Base-by-base conservation (phyloP, 2,113 vertebrate genomes). In the Hypomesus transpacificus region DNA sequence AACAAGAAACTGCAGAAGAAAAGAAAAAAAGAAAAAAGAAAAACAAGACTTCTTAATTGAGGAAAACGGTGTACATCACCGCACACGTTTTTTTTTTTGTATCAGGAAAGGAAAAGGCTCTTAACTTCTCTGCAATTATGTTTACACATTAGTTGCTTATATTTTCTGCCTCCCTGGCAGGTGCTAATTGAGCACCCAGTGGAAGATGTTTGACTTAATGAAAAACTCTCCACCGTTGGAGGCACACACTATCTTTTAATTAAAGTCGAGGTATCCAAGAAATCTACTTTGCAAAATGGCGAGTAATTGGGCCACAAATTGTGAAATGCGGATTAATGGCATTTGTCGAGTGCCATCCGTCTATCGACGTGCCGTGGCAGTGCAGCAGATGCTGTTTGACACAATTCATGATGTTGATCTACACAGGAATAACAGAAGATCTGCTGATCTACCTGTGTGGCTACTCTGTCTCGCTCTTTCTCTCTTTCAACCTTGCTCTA, bases 151-250 rank as follows among this genome's bases (percentile, higher is more conserved):
- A 26, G 62, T 81, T 75, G 70, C 78, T 78, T 69, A 78, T 78
- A 82, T 79, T 75, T 75, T 54, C 68, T 80, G 76, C 59, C 50
- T 75, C 65, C 78, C 70, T 80, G 67, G 65, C 73, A 78, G 74
- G 78, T 82, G 75, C 76, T 87, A 90, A 90, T 87, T 87, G 82
- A 87, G 79, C 70, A 79, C 65, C 75, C 68, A 81, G 74, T 71
- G 58, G 77, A 78, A 76, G 71, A 79, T 82, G 79, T 83, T 78
- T 84, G 66, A 78, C 79, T 85, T 79, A 74, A 74, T 80, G 75
- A 69, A 61, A 81, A 81, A 81, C 58, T 60, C 26, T 57, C 71
- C 79, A 22, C 71, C 51, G 69, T 73, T 71, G 63, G 68, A 86
- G 75, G 54, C 62, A 66, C 74, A 82, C 72, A 84, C 76, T 68